Base-by-base conservation (phyloP, 2,797 vertebrate genomes). In the Enteromius unitaeniatus region DNA sequence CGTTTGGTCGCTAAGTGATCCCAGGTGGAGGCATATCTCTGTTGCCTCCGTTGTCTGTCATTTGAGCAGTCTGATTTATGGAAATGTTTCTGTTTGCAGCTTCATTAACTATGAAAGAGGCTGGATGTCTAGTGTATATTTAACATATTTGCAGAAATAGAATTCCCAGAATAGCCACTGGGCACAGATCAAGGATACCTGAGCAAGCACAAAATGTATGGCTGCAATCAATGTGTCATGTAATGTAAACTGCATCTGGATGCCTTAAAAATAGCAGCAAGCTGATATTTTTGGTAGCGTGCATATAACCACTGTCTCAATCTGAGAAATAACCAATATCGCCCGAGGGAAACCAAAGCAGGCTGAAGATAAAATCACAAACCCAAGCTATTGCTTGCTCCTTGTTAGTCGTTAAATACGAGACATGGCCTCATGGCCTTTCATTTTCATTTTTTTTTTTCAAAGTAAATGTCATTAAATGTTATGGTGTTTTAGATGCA, bases 141-240 rank as follows among this genome's bases (percentile, higher is more conserved):
- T 93, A 92, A 92, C 90, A 91, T 84, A 80, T 91, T 86, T 89
- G 34, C 87, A 79, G 89, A 92, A 93, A 91, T 89, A 89, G 89
- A 72, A 84, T 53, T 68, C 91, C 92, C 85, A 92, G 91, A 92
- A 95, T 95, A 96, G 94, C 92, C 91, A 81, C 74, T 89, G 92
- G 89, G 89, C 91, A 91, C 89, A 88, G 89, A 89, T 88, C 68
- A 82, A 91, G 87, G 94, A 94, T 92, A 94, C 92, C 93, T 91
- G 91, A 94, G 90, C 83, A 62, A 88, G 91, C 92, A 91, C 87
- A 92, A 94, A 91, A 92, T 91, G 83, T 79, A 87, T 87, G 88
- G 81, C 88, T 89, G 84, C 88, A 88, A 94, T 95, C 94, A 81
- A 95, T 95, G 91, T 82, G 65, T 89, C 89, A 84, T 93, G 94